Base-by-base conservation (phyloP, 2,113 vertebrate genomes). In the Gasterosteus nipponicus region DNA sequence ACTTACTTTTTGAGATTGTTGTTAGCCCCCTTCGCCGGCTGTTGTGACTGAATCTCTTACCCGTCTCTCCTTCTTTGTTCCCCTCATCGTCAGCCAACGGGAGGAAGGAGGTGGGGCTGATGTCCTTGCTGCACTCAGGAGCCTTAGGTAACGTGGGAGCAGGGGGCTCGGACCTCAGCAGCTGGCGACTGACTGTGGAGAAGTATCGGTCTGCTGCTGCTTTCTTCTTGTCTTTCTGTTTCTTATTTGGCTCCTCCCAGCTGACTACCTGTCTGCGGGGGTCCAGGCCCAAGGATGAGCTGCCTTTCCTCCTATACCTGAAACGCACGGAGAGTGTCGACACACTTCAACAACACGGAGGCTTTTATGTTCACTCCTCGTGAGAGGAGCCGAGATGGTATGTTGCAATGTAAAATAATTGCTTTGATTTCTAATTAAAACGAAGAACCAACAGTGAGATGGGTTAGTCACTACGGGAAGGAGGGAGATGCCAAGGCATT, bases 241-340 rank as follows among this genome's bases (percentile, higher is more conserved):
- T 96, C 89, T 84, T 96, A 15, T 86, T 89, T 1, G 89, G 73
- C 38, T 90, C 94, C 14, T 95, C 94, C 97, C 96, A 99, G 64
- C 72, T 91, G 68, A 99, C 81, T 41, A 82, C 86, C 63, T 99
- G 97, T 14, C 80, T 96, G 84, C 81, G 95, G 2, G 83, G 80
- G 77, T 98, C 87, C 80, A 98, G 88, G 51, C 98, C 98, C 74
- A 98, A 92, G 47, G 95, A 95, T 3, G 95, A 96, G 33, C 89
- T 87, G 51, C 97, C 96, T 90, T 94, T 97, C 85, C 97, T 94
- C 90, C 75, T 96, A 61, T 99, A 99, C 46, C 98, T 99, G 73
- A 12, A 81, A 90, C 29, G 62, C 18, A 65, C 33, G 70, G 0
- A 33, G 9, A 11, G 31, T 42, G 57, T 65, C 22, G 38, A 49